Base-by-base conservation (phyloP, 1,140 invertebrate genomes). In the Drosophila azteca region DNA sequence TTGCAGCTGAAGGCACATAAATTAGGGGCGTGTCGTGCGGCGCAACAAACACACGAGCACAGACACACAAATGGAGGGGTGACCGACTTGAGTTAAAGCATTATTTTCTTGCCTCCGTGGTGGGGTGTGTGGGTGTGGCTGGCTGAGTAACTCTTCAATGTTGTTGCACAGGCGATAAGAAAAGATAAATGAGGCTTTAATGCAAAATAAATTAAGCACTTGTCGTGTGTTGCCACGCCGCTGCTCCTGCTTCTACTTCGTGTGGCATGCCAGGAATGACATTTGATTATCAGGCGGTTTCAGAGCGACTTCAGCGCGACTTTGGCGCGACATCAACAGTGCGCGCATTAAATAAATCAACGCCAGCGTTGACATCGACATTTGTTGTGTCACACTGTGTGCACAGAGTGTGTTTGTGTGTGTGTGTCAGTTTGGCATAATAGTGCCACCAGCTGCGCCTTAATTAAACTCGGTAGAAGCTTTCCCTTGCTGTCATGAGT, bases 121-220 rank as follows among this genome's bases (percentile, higher is more conserved):
- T 51, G 15, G 50, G 68, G 77, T 62, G 58, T 20, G 17, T 20
- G 50, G 68, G 77, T 62, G 58, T 73, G 68, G 58, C 63, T 51
- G 65, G 81, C 61, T 76, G 76, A 85, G 82, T 88, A 87, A 88
- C 88, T 87, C 83, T 87, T 88, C 83, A 87, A 88, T 79, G 82
- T 87, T 87, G 82, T 82, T 87, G 82, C 81, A 78, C 69, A 78
- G 67, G 65, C 83, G 82, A 87, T 87, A 87, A 85, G 82, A 73
- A 85, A 85, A 85, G 82, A 85, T 85, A 85, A 85, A 85, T 85
- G 82, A 78, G 82, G 78, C 82, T 87, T 85, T 85, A 85, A 85
- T 85, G 82, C 79, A 85, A 78, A 85, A 85, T 87, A 85, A 85
- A 85, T 85, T 85, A 85, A 87, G 82, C 82, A 82, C 82, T 87